Conservation (phyloP, 1,140 invertebrate genomes). For the Drosophila teissieri region DNA sequence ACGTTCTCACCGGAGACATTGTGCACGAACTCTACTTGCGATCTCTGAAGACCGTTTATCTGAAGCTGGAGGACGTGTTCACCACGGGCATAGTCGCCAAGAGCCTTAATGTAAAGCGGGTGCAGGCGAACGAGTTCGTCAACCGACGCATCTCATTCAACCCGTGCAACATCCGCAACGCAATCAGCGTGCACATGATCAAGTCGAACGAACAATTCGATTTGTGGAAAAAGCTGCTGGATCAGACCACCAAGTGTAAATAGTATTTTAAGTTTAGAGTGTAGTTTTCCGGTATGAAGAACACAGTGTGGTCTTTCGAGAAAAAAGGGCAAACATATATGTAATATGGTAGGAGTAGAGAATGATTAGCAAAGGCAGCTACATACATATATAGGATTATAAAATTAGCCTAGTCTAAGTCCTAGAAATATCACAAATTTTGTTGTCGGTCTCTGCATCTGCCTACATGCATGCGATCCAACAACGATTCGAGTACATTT, state of each 20-base stretch:
- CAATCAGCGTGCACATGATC: slow-evolving; percentile 95
- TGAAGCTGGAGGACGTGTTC: slow-evolving; percentile 95
- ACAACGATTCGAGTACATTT: slow-evolving; percentile 39
- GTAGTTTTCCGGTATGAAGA: slow-evolving; percentile 10
- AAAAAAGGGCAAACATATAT: slow-evolving; percentile 4
- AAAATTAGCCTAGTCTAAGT: slow-evolving; percentile 49
- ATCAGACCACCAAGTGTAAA: slow-evolving; percentile 92
- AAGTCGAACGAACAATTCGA: slow-evolving; percentile 95
- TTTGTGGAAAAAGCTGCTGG: slow-evolving; percentile 94
- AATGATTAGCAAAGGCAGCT: slow-evolving; percentile 53
- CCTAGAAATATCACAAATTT: slow-evolving; percentile 45
- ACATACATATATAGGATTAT: slow-evolving; percentile 52
- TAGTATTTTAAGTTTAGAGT: slow-evolving; percentile 82
- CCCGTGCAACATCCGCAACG: slow-evolving; percentile 91
- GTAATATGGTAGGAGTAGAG: slow-evolving; percentile 29
- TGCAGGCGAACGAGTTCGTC: slow-evolving; percentile 92
- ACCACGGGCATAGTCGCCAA: slow-evolving; percentile 94
- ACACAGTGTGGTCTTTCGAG: background rate
- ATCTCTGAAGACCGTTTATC: slow-evolving; percentile 89
- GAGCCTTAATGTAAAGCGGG: slow-evolving; percentile 88
- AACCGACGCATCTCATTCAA: slow-evolving; percentile 92
- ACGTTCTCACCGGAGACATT: slow-evolving; percentile 90
- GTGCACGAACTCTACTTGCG: slow-evolving; percentile 88
- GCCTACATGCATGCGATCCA: slow-evolving; percentile 20
- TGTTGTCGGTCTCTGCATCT: slow-evolving; percentile 20